Base-by-base conservation (phyloP, 2,888 invertebrate species). In the Drosophila merina region DNA sequence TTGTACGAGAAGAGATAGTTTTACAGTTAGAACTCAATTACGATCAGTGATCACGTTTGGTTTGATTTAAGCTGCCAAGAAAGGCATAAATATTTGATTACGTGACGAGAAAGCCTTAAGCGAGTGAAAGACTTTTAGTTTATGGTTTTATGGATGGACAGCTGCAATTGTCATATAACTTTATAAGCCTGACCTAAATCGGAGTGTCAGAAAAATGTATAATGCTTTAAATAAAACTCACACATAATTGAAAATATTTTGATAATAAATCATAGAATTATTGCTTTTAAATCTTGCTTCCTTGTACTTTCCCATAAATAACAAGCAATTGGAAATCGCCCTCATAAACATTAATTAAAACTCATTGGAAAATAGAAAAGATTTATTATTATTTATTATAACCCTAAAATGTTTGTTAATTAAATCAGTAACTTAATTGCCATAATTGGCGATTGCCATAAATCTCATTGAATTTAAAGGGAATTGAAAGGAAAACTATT, bases 41-140 rank as follows among this genome's bases (percentile, higher is more conserved):
- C 48, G 67, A 84, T 81, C 76, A 26, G 38, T 60, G 76, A 82
- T 82, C 86, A 80, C 86, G 75, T 80, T 62, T 72, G 51, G 59
- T 54, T 63, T 79, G 72, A 62, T 62, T 75, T 76, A 73, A 73
- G 79, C 67, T 44, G 54, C 59, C 63, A 57, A 36, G 51, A 5
- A 10, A 57, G 55, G 47, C 72, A 72, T 72, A 78, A 60, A 73
- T 67, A 63, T 57, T 54, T 38, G 42, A 45, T 58, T 70, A 79
- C 79, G 79, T 85, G 86, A 82, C 82, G 44, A 14, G 69, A 33
- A 60, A 56, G 51, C 28, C 45, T 47, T 8, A 57, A 63, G 25
- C 36, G 28, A 44, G 25, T 25, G 50, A 42, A 26, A 54, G 36
- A 47, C 44, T 45, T 30, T 67, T 64, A 45, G 63, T 67, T 66